Evolutionary conservation across 2,113 vertebrate genomes (phyloP).

Genomic region (Eubucco bourcierii): DNA sequence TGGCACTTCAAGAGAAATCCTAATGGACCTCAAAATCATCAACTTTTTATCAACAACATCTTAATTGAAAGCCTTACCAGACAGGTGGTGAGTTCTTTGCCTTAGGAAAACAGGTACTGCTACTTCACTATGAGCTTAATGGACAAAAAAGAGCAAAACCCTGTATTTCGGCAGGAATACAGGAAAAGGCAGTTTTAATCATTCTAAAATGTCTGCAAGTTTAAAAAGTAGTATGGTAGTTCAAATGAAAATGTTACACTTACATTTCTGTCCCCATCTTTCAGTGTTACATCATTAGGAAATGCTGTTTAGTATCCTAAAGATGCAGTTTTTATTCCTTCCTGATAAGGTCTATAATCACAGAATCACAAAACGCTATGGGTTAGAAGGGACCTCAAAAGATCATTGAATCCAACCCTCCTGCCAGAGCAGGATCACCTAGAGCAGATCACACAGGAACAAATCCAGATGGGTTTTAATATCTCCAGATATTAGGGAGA

Average conservation of each 20-base stretch:
- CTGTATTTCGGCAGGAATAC: not conserved
- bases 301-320: not conserved
- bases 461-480: no score
- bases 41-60: not conserved
- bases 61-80: not conserved
- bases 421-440: no score
- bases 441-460: no score
- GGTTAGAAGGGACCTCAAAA: no score
- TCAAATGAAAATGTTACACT: not conserved
- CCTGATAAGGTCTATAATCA: not conserved
- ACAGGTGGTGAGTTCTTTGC: fast-evolving
- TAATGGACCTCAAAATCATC: not conserved
- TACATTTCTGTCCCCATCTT: not conserved
- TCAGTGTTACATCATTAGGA: not conserved
- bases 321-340: not conserved
- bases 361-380: no score
- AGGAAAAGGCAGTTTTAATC: not conserved
- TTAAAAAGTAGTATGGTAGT: not conserved
- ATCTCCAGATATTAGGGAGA: no score
- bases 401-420: no score
- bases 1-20: not conserved
- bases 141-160: not conserved
- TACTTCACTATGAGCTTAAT: not conserved
- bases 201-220: not conserved
- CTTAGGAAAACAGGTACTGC: not conserved